Evolutionary conservation across 30 jellyfish, hydroid and myxozoan genomes (phyloP), one percentile per base, ranked within the genome.

Genomic region (Hydractinia echinata): DNA sequence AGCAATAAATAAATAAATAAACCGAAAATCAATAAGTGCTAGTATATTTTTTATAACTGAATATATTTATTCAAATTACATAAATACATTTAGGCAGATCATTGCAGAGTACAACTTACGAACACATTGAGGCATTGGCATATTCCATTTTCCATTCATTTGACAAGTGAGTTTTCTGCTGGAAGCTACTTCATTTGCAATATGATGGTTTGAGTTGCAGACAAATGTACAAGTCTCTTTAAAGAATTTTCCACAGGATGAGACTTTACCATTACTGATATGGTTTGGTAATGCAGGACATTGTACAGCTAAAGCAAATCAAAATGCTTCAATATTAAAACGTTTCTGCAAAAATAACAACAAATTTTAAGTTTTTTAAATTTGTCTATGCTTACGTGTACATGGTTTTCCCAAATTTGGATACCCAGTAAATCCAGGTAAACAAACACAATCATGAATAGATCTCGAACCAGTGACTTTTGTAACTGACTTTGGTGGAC

Each of bases 331-430:
- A 58, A 58, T 58, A 58, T 11, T 58, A 58, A 58, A 11, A 11
- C 19, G 19, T 3, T 16, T 58, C 1, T 67, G 20, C 49, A 39
- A 76, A 39, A 49, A 18, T n/a, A n/a, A n/a, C 4, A 54, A 61
- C 66, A 4, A 8, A n/a, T 19, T 9, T 10, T 5, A 77, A 5
- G 10, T 30, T 30, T 30, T 30, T 50, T 73, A 73, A 52, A 3
- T 9, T 7, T 5, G 19, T 14, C 15, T 5, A 8, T 5, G 18
- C 89, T 67, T 86, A 93, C 99, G 81, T 79, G 56, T 64, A 71
- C 99, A 93, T 7, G 95, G 90, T 51, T 76, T 13, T 21, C 6
- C 95, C 94, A 73, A 53, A 78, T 67, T 89, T 70, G 99, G 99
- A 77, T 83, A 82, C n/a, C 99, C 99, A 66, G 50, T 68, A 77